Percentiles rank a stretch among this genome's conserved stretches.
Evolutionary conservation across 1,140 invertebrate genomes (phyloP).

Genomic region (Brachionus koreanus): DNA sequence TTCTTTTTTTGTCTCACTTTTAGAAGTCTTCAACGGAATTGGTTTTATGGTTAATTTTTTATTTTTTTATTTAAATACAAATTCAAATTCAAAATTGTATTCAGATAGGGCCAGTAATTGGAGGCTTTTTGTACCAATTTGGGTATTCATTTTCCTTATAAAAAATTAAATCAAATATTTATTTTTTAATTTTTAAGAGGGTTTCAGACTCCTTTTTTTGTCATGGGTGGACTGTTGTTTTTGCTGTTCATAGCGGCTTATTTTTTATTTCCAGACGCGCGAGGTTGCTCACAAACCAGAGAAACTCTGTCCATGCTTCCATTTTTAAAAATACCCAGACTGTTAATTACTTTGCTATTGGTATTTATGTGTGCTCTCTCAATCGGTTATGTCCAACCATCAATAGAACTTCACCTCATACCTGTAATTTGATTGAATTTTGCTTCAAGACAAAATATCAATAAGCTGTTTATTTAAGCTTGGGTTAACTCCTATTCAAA

Average conservation of each 20-base stretch:
- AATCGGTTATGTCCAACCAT: slow-evolving; percentile 31
- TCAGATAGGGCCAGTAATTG: slow-evolving; percentile 35
- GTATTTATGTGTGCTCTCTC: slow-evolving; percentile 21
- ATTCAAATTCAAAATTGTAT: not conserved
- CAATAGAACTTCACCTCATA: slow-evolving; percentile 32
- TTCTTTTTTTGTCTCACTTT: slow-evolving; percentile 3
- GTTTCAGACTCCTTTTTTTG: slow-evolving; percentile 27
- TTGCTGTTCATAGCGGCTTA: not conserved
- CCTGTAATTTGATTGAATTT: not conserved
- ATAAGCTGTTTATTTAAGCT: not conserved
- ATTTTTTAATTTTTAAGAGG: not conserved
- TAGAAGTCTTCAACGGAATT: slow-evolving; percentile 8
- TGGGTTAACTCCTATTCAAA: not conserved
- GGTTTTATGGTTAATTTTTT: slow-evolving; percentile 23
- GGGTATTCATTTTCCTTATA: not conserved
- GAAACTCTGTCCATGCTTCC: slow-evolving; percentile 9
- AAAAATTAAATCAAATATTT: not conserved
- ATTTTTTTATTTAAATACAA: not conserved
- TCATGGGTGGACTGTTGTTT: slow-evolving; percentile 29
- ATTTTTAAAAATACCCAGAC: slow-evolving; percentile 32
- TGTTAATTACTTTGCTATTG: not conserved
- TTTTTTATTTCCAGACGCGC: slow-evolving; percentile 13
- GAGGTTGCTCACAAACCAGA: not conserved
- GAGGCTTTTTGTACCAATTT: slow-evolving; percentile 34
- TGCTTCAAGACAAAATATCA: not conserved